phyloP scores from a whole-genome alignment of 2,797 vertebrate species.

The Erpetoichthys calabaricus region DNA sequence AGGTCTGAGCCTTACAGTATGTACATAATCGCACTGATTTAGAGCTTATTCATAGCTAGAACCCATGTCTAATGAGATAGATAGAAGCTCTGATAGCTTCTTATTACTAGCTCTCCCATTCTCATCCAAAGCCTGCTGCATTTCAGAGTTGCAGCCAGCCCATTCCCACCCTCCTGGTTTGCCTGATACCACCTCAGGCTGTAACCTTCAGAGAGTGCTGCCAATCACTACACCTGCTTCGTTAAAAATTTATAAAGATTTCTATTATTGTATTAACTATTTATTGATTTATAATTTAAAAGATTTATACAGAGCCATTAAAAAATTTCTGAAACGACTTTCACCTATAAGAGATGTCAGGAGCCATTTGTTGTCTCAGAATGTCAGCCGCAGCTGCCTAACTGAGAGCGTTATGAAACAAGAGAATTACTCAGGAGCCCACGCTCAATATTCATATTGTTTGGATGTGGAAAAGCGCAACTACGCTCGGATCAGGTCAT shows the following conservation, averaged over 20 bases:
- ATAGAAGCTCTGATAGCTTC: too few species aligned
- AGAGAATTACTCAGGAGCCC: slow-evolving; percentile 42
- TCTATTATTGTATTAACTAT: slow-evolving; percentile 96
- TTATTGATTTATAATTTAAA: slow-evolving; percentile 97
- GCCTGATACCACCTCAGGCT: background rate
- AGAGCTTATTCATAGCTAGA: too few species aligned
- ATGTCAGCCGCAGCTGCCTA: slow-evolving; percentile 41
- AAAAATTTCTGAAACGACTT: slow-evolving; percentile 59
- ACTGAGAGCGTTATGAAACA: slow-evolving; percentile 27
- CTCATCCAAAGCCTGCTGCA: too few species aligned
- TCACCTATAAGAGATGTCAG: slow-evolving; percentile 47
- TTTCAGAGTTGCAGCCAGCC: too few species aligned
- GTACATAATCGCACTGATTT: too few species aligned
- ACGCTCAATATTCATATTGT: slow-evolving; percentile 47
- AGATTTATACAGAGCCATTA: slow-evolving; percentile 71
- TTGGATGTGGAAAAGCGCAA: slow-evolving; percentile 29
- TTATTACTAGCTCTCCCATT: too few species aligned
- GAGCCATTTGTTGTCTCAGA: slow-evolving; percentile 52
- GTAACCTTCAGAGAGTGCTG: slow-evolving; percentile 3
- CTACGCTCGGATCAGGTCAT: slow-evolving; percentile 36
- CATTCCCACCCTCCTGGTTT: too few species aligned
- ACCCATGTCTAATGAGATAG: too few species aligned
- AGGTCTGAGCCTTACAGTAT: too few species aligned
- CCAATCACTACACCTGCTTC: slow-evolving; percentile 33
- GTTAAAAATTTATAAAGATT: slow-evolving; percentile 90